A percentile compares a stretch with the other conserved stretches of the same genome.
These are phyloP conservation scores for Pseudomyrmex sp. DNA, from an alignment of 1,140 invertebrate species.

Conservation along the genomic window DNA sequence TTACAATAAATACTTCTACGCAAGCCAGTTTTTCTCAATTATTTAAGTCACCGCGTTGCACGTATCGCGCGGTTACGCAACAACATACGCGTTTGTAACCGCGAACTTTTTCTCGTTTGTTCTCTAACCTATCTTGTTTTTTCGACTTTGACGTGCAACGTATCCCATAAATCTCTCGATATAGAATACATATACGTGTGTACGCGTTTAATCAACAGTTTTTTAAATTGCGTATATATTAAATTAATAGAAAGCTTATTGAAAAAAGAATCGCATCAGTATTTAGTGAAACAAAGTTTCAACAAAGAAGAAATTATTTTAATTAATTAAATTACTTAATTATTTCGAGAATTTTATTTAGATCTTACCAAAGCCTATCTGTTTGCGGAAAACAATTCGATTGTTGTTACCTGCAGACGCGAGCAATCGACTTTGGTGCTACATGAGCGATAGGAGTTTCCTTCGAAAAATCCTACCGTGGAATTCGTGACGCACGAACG, in stretches of 20 bases:
- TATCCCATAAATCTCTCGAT: neutral
- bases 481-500: slow-evolving; percentile 51
- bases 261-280: no score
- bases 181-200: neutral
- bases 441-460: slow-evolving; percentile 17
- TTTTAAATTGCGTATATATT: neutral
- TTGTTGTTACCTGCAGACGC: neutral
- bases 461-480: slow-evolving; percentile 41
- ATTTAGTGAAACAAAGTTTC: no score
- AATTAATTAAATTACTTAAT: no score
- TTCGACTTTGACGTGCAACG: neutral
- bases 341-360: no score
- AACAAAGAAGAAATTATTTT: no score
- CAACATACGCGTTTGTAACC: neutral
- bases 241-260: no score
- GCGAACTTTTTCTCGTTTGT: slow-evolving; percentile 1
- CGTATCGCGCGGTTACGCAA: neutral
- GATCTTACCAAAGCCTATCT: no score
- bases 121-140: neutral
- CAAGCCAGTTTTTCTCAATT: slow-evolving; percentile 34
- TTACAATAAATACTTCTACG: slow-evolving; percentile 32
- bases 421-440: neutral
- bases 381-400: neutral
- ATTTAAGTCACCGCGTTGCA: slow-evolving; percentile 12
- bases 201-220: neutral